A percentile compares a stretch with the other conserved stretches of the same genome.
Evolutionary conservation across 2,113 vertebrate species (phyloP).

Genomic region (Amia ocellicauda): DNA sequence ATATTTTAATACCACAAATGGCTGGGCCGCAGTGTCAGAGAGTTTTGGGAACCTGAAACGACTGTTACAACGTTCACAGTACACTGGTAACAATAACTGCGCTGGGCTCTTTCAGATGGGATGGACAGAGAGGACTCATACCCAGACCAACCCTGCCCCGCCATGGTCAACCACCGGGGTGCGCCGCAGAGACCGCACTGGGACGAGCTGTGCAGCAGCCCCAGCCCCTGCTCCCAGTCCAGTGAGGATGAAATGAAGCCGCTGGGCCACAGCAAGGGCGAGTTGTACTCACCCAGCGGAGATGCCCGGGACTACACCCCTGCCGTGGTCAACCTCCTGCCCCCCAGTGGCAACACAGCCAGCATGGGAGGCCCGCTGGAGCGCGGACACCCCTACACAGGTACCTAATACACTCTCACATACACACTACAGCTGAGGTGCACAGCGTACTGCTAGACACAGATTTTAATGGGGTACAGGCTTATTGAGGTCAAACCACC

Average conservation of each 20-base stretch:
- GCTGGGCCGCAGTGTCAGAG: too few species aligned
- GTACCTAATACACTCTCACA: too few species aligned
- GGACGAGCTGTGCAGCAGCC: slow-evolving; percentile 72
- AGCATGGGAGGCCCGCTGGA: slow-evolving; percentile 48
- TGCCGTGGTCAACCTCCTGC: slow-evolving; percentile 58
- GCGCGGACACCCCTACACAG: slow-evolving; percentile 57
- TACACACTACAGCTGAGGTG: too few species aligned
- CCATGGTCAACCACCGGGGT: slow-evolving; percentile 55
- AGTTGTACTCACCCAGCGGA: slow-evolving; percentile 43
- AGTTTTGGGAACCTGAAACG: too few species aligned
- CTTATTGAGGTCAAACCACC: too few species aligned
- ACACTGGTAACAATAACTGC: too few species aligned
- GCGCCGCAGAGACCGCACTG: slow-evolving; percentile 51
- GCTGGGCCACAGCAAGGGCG: slow-evolving; percentile 47
- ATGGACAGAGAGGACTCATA: slow-evolving; percentile 69
- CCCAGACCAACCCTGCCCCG: slow-evolving; percentile 64
- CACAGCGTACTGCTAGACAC: too few species aligned
- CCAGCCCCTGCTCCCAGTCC: slow-evolving; percentile 71
- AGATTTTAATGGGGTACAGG: too few species aligned
- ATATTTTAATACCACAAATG: too few species aligned
- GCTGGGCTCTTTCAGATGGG: slow-evolving; percentile 65
- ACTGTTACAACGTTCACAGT: too few species aligned
- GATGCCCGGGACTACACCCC: slow-evolving; percentile 61
- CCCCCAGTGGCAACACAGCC: slow-evolving; percentile 40
- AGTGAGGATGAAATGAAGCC: slow-evolving; percentile 72